These are phyloP conservation scores for Microctonus brassicae DNA, from an alignment of 2,888 invertebrate genomes.

Conservation along the genomic window DNA sequence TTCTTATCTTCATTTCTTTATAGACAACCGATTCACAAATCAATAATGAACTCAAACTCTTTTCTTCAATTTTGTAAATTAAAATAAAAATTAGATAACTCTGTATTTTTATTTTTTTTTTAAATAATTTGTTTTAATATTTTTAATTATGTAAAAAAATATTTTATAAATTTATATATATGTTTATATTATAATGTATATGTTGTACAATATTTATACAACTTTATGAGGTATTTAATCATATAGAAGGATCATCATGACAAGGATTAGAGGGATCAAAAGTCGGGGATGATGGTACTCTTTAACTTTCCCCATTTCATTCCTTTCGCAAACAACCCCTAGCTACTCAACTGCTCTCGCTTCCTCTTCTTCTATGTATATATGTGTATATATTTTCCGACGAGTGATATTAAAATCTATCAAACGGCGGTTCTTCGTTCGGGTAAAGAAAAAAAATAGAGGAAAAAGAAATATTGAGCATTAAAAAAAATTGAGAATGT, in stretches of 20 bases:
- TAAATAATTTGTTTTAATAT: background rate
- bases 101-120: background rate
- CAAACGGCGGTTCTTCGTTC: background rate
- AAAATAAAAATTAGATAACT: too few relatives aligned
- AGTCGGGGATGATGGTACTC: slow-evolving; percentile 9
- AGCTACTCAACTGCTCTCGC: background rate
- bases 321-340: slow-evolving; percentile 2
- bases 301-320: background rate
- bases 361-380: too few relatives aligned
- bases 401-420: slow-evolving; percentile 24
- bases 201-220: slow-evolving; percentile 1
- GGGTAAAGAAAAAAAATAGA: background rate
- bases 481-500: slow-evolving; percentile 6
- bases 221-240: slow-evolving; percentile 15
- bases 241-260: slow-evolving; percentile 13
- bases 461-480: slow-evolving; percentile 18
- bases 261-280: slow-evolving; percentile 13
- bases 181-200: background rate
- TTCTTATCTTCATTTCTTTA: background rate
- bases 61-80: background rate
- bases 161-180: too few relatives aligned
- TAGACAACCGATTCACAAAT: background rate
- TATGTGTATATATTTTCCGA: slow-evolving; percentile 3
- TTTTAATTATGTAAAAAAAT: background rate
- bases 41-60: background rate